Percentiles rank a stretch among this genome's conserved stretches.
phyloP scores from a whole-genome alignment of 2,888 invertebrate genomes.

The Lasioglossum marginatum region DNA sequence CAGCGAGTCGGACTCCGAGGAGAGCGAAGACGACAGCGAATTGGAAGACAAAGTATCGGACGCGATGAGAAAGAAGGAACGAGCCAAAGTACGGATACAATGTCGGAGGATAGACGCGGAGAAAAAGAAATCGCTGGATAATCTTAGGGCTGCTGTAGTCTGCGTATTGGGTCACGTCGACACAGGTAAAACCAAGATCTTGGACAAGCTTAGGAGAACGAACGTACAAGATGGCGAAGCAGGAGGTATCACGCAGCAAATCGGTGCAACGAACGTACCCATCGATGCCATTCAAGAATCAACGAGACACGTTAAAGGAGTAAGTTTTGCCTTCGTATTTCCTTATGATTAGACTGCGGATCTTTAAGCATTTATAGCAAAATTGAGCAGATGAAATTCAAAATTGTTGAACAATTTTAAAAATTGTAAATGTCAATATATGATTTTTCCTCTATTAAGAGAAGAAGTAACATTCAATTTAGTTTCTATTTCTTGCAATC shows the following conservation, averaged over 20 bases:
- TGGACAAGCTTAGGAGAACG: constrained; percentile 96
- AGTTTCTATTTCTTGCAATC: too few relatives aligned
- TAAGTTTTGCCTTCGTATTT: constrained; percentile 84
- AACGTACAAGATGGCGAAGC: constrained; percentile 98
- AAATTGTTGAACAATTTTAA: too few relatives aligned
- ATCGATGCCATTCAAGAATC: constrained; percentile 97
- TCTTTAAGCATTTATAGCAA: too few relatives aligned
- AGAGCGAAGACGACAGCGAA: constrained; percentile 84
- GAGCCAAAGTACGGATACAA: constrained; percentile 90
- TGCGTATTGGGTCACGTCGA: constrained; percentile 99
- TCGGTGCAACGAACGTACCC: constrained; percentile 99
- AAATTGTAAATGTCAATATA: too few relatives aligned
- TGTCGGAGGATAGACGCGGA: constrained; percentile 90
- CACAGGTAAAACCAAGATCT: constrained; percentile 99
- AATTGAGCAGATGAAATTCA: too few relatives aligned
- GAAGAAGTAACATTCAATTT: too few relatives aligned
- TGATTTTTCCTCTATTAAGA: too few relatives aligned
- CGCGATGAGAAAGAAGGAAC: constrained; percentile 90
- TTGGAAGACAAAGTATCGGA: constrained; percentile 89
- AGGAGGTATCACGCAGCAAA: constrained; percentile 99
- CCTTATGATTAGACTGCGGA: too few relatives aligned
- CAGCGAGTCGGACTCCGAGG: constrained; percentile 86
- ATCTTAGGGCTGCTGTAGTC: constrained; percentile 97
- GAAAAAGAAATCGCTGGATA: constrained; percentile 88
- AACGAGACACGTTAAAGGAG: constrained; percentile 96